Evolutionary conservation across 2,888 invertebrate species (phyloP), one percentile per base, ranked within the genome.

Genomic region (Labia minor): DNA sequence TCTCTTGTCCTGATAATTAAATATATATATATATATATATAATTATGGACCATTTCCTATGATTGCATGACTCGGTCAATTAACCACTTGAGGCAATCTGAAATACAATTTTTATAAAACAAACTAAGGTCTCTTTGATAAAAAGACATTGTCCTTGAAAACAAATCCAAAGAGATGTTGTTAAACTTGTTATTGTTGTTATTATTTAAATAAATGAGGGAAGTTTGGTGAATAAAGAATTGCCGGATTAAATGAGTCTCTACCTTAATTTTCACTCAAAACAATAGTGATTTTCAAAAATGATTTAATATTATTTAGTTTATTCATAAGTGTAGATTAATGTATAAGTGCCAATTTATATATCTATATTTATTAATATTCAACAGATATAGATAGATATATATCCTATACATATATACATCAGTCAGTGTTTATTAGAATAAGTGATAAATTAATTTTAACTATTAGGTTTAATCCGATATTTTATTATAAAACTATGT

Each of bases 61-160:
- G 26, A 49, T 14, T 49, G 49, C 49, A 49, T 49, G 49, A 49
- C 49, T 49, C 49, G 49, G 49, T 49, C 49, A 49, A 49, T 49
- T 49, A 49, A 49, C 14, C n/a, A 49, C 49, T 49, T 4, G 16
- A 49, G 49, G 49, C 49, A 49, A 49, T 49, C 49, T 3, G 14
- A 49, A n/a, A 11, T n/a, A 26, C 26, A 26, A 3, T 49, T 49
- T 49, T n/a, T 49, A 49, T 49, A 49, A n/a, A 26, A 49, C 16
- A 49, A n/a, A 49, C 11, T 8, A 49, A 49, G 16, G 14, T 49
- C 14, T 49, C 49, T 49, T 49, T n/a, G n/a, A n/a, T 49, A 3
- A 2, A 11, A 49, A 49, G 16, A 14, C 14, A 49, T 49, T 16
- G 49, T 16, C 14, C 49, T 49, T n/a, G 14, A 49, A n/a, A n/a